These are phyloP conservation scores for Forficula auricularia DNA, from an alignment of 1,140 invertebrate species.

Conservation along the genomic window DNA sequence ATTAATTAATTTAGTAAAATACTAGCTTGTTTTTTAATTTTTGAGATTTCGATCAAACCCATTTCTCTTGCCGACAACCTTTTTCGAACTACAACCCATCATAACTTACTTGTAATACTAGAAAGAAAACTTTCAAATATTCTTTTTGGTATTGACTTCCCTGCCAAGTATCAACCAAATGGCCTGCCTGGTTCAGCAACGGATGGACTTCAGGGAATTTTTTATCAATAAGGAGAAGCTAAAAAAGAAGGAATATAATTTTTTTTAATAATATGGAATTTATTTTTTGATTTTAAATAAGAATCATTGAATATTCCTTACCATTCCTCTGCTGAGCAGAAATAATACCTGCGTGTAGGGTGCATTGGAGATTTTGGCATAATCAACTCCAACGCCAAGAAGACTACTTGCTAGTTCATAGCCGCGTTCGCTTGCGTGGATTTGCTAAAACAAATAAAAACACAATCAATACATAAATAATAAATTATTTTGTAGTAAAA, in stretches of 20 bases:
- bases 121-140: slow-evolving; percentile 87
- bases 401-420: slow-evolving; percentile 74
- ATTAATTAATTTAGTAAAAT: too few species aligned
- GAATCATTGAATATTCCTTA: slow-evolving; percentile 27
- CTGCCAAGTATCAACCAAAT: slow-evolving; percentile 75
- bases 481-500: too few species aligned
- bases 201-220: slow-evolving; percentile 78
- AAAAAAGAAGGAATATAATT: slow-evolving; percentile 19
- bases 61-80: too few species aligned
- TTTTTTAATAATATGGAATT: neutral
- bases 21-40: too few species aligned
- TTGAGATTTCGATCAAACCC: too few species aligned
- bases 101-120: slow-evolving; percentile 77
- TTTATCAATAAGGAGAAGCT: slow-evolving; percentile 80
- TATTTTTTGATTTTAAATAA: neutral
- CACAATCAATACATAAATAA: too few species aligned
- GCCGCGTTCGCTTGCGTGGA: slow-evolving; percentile 80
- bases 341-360: slow-evolving; percentile 85
- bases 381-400: slow-evolving; percentile 82
- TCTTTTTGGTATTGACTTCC: slow-evolving; percentile 83
- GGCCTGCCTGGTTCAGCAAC: slow-evolving; percentile 65
- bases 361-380: slow-evolving; percentile 79
- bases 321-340: slow-evolving; percentile 88
- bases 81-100: too few species aligned
- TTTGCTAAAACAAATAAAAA: slow-evolving; percentile 65